Base-by-base conservation (phyloP, 2,113 vertebrate genomes). In the Cyanoliseus patagonus region DNA sequence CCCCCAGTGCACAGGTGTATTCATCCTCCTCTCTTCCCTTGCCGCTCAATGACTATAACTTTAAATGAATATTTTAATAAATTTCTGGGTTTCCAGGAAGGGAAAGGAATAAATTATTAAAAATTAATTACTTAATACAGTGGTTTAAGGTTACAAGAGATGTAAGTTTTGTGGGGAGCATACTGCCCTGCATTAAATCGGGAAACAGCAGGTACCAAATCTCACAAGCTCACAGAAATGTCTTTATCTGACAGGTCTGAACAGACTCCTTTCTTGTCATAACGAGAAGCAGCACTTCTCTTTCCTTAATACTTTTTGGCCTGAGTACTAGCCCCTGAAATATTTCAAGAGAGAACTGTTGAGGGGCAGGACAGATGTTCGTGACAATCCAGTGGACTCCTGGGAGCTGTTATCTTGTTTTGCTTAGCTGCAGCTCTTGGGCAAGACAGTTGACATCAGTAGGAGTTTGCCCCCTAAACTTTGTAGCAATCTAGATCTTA, bases 41-140 rank as follows among this genome's bases (percentile, higher is more conserved):
- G 13, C 73, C 44, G 53, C 25, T 70, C 80, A 67, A 31, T 57
- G 14, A 22, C 33, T 39, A 27, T 35, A 37, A 31, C 67, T 88
- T 87, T 25, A 89, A 78, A 86, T 85, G 47, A 91, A 75, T 93
- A 79, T 87, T 92, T 89, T 53, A 85, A 74, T 88, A 5, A 67
- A 41, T 78, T 93, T 94, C 66, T 82, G 64, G 61, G 61, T 94
- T 94, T 91, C 49, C 52, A 85, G 78, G 78, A 59, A 86, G n/a
- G 8, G 44, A 47, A 70, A 76, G 80, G 77, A 95, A 91, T 91
- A 87, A 73, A 91, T 89, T 89, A 94, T 86, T 90, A 42, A 79
- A 53, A 57, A 20, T 39, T 2, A 88, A 64, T 84, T 86, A 86
- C 14, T 41, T 37, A 49, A 49, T 78, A 15, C 55, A 55, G 92